Percentiles rank a stretch among this genome's conserved stretches.
Evolutionary conservation across 2,888 invertebrate species (phyloP).

Genomic region (Ormyrus labotus): DNA sequence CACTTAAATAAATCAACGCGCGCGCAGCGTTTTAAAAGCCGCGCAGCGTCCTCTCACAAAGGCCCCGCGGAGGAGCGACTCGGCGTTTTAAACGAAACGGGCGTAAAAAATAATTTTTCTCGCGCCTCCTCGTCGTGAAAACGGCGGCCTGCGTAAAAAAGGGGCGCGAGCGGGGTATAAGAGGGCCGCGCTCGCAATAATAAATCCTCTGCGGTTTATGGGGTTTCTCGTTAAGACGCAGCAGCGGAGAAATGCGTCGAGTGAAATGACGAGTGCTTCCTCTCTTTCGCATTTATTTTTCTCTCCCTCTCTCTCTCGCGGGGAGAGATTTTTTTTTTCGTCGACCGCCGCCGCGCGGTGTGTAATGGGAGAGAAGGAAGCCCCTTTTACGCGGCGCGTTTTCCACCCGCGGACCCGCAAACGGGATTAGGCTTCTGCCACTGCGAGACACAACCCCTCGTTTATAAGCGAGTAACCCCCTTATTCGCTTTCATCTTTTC

Average conservation of each 20-base stretch:
- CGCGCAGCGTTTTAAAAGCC: no score
- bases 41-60: no score
- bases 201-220: constrained; percentile 51
- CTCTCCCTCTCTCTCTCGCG: no score
- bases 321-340: no score
- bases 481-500: constrained; percentile 46
- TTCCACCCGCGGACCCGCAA: constrained; percentile 51
- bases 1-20: no score
- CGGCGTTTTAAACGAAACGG: no score
- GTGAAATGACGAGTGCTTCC: no score
- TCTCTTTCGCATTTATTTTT: no score
- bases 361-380: constrained; percentile 47
- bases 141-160: neutral
- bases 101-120: constrained; percentile 18
- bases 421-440: constrained; percentile 32
- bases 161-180: neutral
- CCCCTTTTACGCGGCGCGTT: constrained; percentile 59
- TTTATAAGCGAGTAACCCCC: neutral
- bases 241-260: no score
- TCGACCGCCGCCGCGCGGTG: neutral
- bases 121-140: neutral
- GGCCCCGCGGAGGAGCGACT: no score
- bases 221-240: constrained; percentile 52
- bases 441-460: neutral
- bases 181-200: constrained; percentile 5